Evolutionary conservation across 1,140 invertebrate species (phyloP), one percentile per base, ranked within the genome.

Genomic region (Cotesia glomerata): DNA sequence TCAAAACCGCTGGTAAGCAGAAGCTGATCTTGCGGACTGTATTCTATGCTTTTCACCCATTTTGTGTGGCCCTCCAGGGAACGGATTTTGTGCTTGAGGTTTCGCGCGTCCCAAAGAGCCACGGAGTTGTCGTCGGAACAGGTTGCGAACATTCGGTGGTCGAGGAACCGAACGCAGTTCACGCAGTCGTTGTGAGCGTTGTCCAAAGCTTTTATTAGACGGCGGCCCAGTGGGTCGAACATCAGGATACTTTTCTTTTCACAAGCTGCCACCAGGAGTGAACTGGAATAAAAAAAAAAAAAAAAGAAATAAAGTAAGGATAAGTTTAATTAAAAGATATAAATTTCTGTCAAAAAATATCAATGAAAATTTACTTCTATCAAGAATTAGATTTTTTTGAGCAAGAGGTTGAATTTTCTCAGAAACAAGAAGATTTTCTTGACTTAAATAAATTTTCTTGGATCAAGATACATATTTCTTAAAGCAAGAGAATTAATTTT

Each of bases 41-140:
- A 98, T 82, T 98, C 96, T 73, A 98, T 97, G 84, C 97, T 98
- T 87, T 98, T 98, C 5, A 98, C 97, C 96, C 96, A 98, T 87
- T 97, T 97, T 0, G 94, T 93, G 85, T 98, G 96, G 8, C 96
- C 96, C 69, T 92, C 89, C 0, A 98, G 88, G 2, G 92, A 92
- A 67, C 92, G 89, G 59, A 96, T 91, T 77, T 91, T 91, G 59
- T 90, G 89, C 79, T 93, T 94, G 52, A 97, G 86, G 85, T 95
- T 95, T 64, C 97, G 88, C 49, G 94, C 91, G 88, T 98, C 96
- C 96, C 96, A 98, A 58, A 98, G 81, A 16, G 94, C 95, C 59
- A 98, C 94, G 14, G 95, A 97, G 14, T 91, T 95, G 81, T 98
- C 97, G 84, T 98, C 96, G 4, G 95, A 97, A 84, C 96, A 97